Evolutionary conservation across 2,888 invertebrate genomes (phyloP).

Genomic region (Acrobeloides nanus): DNA sequence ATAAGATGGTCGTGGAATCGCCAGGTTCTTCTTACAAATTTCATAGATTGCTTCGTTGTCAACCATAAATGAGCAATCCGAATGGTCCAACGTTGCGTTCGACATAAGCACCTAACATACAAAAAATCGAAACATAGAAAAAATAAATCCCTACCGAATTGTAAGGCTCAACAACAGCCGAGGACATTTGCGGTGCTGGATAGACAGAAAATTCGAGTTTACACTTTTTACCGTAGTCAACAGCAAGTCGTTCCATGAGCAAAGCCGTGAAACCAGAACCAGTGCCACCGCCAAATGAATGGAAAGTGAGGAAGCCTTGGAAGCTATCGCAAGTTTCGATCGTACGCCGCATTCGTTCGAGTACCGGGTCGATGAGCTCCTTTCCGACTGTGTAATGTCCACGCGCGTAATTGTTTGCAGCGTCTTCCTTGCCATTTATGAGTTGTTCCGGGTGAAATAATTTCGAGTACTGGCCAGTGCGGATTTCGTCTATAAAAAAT

Average conservation of each 20-base stretch:
- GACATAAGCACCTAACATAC: slow-evolving; percentile 70
- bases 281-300: slow-evolving; percentile 60
- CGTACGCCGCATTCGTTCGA: slow-evolving; percentile 44
- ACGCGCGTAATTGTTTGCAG: slow-evolving; percentile 93
- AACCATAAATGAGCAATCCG: no score
- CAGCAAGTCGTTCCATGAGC: slow-evolving; percentile 74
- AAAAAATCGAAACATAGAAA: not conserved
- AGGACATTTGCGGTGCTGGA: slow-evolving; percentile 72
- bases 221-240: slow-evolving; percentile 60
- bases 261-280: slow-evolving; percentile 79
- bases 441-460: slow-evolving; percentile 73
- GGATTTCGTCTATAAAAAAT: slow-evolving; percentile 21
- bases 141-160: slow-evolving; percentile 88
- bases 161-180: slow-evolving; percentile 80
- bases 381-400: slow-evolving; percentile 87
- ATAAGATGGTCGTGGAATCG: slow-evolving; percentile 69
- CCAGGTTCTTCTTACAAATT: no score
- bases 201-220: slow-evolving; percentile 80
- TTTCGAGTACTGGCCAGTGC: slow-evolving; percentile 66
- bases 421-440: slow-evolving; percentile 67
- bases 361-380: slow-evolving; percentile 63
- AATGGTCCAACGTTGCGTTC: no score
- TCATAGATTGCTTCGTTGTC: no score
- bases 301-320: slow-evolving; percentile 75
- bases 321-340: slow-evolving; percentile 53